Evolutionary conservation across 2,797 vertebrate species (phyloP).

Genomic region (Heliangelus exortis): DNA sequence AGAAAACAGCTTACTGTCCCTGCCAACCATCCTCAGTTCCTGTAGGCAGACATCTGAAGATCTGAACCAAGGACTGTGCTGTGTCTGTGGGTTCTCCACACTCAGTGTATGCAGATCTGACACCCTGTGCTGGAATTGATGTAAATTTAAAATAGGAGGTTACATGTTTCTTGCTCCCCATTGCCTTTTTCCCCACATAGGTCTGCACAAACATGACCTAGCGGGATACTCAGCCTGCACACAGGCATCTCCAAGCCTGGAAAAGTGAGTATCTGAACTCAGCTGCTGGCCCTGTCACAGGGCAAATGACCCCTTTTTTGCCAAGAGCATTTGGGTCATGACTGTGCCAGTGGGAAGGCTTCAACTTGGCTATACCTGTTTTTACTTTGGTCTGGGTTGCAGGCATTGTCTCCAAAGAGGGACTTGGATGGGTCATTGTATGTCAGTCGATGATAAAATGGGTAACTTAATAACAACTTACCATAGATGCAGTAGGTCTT

Average conservation of each 20-base stretch:
- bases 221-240: neutral
- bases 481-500: conserved; percentile 12
- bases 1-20: neutral
- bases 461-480: conserved; percentile 15
- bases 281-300: neutral
- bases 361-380: rapidly evolving
- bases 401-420: neutral
- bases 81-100: neutral
- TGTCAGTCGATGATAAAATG: neutral
- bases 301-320: neutral
- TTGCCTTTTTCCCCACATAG: rapidly evolving
- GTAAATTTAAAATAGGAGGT: neutral
- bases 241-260: neutral
- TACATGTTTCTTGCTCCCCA: neutral
- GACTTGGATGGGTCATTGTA: neutral
- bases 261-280: neutral
- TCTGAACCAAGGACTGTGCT: neutral
- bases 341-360: neutral
- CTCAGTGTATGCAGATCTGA: neutral
- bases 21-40: neutral
- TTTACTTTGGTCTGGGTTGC: neutral
- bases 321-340: neutral
- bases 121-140: neutral
- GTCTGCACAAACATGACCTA: neutral
- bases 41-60: neutral